Percentiles rank a stretch among this genome's conserved stretches.
Evolutionary conservation across 2,888 invertebrate genomes (phyloP).

Genomic region (Ceraclea dissimilis): DNA sequence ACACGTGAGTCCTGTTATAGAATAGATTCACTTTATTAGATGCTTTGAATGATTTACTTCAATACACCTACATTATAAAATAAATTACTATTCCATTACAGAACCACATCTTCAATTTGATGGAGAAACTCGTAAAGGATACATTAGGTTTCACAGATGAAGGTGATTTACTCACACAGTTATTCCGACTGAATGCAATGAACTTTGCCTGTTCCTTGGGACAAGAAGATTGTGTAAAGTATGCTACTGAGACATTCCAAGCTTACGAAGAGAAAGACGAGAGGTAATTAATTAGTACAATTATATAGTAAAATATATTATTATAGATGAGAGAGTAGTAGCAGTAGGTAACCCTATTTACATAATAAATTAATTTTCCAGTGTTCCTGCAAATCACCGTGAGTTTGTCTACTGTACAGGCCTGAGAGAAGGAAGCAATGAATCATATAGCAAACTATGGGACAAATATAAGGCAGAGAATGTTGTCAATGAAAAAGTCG

Average conservation of each 20-base stretch:
- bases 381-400: constrained; percentile 43
- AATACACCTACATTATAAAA: too few species aligned
- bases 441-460: constrained; percentile 61
- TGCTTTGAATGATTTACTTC: too few species aligned
- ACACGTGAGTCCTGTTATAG: constrained; percentile 30
- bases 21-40: too few species aligned
- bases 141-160: background rate
- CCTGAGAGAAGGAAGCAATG: constrained; percentile 53
- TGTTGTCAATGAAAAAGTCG: constrained; percentile 61
- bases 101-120: too few species aligned
- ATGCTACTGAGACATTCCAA: constrained; percentile 31
- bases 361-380: too few species aligned
- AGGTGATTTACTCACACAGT: constrained; percentile 38
- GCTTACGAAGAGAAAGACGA: constrained; percentile 31
- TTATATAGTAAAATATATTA: background rate
- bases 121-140: too few species aligned
- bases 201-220: constrained; percentile 59
- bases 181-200: constrained; percentile 52
- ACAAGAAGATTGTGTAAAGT: constrained; percentile 48
- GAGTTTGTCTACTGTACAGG: constrained; percentile 69
- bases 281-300: background rate
- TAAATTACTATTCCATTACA: too few species aligned
- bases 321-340: too few species aligned
- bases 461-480: constrained; percentile 49
- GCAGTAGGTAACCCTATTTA: too few species aligned